Evolutionary conservation across 2,113 vertebrate species (phyloP).

Genomic region (Cryptoleucopteryx plumbea): DNA sequence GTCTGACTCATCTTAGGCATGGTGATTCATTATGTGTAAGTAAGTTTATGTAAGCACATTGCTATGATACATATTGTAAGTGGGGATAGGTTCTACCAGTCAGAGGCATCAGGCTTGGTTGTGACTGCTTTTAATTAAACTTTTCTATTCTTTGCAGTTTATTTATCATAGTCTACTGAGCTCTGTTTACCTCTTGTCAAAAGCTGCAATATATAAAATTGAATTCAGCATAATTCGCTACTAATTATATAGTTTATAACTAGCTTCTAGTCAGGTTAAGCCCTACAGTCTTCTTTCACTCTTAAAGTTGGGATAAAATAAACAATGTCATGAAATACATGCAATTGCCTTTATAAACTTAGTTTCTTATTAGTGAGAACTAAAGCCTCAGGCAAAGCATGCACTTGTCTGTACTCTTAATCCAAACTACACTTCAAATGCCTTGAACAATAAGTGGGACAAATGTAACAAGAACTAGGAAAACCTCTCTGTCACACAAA

Average conservation of each 20-base stretch:
- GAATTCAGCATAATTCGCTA: background rate
- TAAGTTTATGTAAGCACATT: background rate
- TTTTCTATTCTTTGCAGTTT: background rate
- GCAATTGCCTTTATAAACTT: background rate
- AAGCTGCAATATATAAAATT: background rate
- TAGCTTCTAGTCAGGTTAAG: background rate
- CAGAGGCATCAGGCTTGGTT: background rate
- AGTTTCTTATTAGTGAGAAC: background rate
- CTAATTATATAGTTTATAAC: background rate
- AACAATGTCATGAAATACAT: background rate
- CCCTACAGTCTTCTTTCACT: background rate
- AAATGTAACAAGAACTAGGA: background rate
- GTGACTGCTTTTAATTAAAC: background rate
- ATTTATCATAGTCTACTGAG: background rate
- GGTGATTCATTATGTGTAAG: background rate
- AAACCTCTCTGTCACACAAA: background rate
- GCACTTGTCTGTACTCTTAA: background rate
- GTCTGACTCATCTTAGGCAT: accelerated
- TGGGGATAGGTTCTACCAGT: background rate
- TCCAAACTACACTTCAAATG: background rate
- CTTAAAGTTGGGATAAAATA: background rate
- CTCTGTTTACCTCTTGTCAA: background rate
- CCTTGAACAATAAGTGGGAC: background rate
- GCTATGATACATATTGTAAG: background rate
- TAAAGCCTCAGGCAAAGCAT: background rate